A percentile compares a stretch with the other conserved stretches of the same genome.
These are phyloP conservation scores for Cataglyphis livida DNA, from an alignment of 2,888 invertebrate genomes.

Conservation along the genomic window DNA sequence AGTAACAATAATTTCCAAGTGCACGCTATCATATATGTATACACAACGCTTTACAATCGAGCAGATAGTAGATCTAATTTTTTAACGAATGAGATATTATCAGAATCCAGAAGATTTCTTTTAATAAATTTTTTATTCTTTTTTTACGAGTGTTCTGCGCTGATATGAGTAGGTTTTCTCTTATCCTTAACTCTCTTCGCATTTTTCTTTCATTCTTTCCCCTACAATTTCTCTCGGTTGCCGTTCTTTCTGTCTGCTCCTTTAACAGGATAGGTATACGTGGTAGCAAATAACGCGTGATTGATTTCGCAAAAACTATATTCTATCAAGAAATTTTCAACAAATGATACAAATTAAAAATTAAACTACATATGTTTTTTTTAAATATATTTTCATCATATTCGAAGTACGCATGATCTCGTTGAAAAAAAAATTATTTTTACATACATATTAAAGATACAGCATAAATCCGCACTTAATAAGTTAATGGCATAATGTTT, in stretches of 20 bases:
- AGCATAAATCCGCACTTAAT: not conserved
- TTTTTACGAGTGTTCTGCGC: constrained; percentile 78
- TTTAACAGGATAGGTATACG: constrained; percentile 69
- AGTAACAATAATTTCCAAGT: not conserved
- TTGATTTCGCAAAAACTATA: constrained; percentile 81
- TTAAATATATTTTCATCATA: constrained; percentile 51
- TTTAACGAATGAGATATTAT: not conserved
- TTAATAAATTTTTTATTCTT: constrained; percentile 73
- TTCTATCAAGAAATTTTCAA: constrained; percentile 64
- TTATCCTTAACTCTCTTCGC: constrained; percentile 41
- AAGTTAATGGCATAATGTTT: not conserved
- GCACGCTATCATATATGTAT: not conserved
- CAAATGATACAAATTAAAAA: constrained; percentile 81
- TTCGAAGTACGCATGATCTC: not conserved
- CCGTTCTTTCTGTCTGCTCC: constrained; percentile 71
- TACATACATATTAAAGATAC: not conserved
- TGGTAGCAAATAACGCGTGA: constrained; percentile 81
- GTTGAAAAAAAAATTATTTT: constrained; percentile 16
- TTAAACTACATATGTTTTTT: constrained; percentile 80
- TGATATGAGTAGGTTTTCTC: constrained; percentile 78
- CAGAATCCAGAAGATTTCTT: constrained; percentile 33
- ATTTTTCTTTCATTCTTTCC: constrained; percentile 41
- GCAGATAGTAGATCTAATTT: constrained; percentile 7
- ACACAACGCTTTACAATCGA: not conserved
- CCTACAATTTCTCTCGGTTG: constrained; percentile 40